These are phyloP conservation scores for Zelostemma sp. DNA, from an alignment of 1,140 invertebrate species.

Conservation along the genomic window DNA sequence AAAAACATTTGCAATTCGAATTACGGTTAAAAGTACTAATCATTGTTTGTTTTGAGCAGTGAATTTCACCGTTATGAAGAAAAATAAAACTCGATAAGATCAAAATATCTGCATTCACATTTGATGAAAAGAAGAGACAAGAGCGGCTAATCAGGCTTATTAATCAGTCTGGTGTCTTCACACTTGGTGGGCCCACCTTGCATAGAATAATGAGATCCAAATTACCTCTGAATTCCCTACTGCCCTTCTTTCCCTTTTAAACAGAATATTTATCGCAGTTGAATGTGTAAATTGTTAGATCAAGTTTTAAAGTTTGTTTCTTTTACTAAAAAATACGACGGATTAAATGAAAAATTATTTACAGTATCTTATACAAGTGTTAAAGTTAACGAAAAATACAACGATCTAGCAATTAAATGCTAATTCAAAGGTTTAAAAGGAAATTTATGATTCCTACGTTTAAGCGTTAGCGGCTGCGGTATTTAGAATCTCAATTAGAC, in stretches of 20 bases:
- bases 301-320: not conserved
- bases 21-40: no score
- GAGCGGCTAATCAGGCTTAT: conserved; percentile 54
- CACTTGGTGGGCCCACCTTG: conserved; percentile 64
- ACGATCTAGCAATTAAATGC: conserved; percentile 22
- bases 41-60: no score
- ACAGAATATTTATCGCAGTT: conserved; percentile 22
- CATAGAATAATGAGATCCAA: conserved; percentile 50
- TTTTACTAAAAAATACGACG: not conserved
- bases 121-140: conserved; percentile 30
- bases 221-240: conserved; percentile 40
- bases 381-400: conserved; percentile 19
- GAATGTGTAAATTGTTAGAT: conserved; percentile 26
- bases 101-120: conserved; percentile 16
- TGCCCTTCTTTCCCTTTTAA: conserved; percentile 29
- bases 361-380: conserved; percentile 15
- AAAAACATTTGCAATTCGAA: no score
- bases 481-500: not conserved
- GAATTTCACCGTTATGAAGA: not conserved
- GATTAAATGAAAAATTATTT: not conserved
- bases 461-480: conserved; percentile 31
- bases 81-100: conserved; percentile 23
- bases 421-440: conserved; percentile 22
- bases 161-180: conserved; percentile 63
- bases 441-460: conserved; percentile 24